Conservation (phyloP, 2,888 invertebrate species). For the Tetragonula carbonaria region DNA sequence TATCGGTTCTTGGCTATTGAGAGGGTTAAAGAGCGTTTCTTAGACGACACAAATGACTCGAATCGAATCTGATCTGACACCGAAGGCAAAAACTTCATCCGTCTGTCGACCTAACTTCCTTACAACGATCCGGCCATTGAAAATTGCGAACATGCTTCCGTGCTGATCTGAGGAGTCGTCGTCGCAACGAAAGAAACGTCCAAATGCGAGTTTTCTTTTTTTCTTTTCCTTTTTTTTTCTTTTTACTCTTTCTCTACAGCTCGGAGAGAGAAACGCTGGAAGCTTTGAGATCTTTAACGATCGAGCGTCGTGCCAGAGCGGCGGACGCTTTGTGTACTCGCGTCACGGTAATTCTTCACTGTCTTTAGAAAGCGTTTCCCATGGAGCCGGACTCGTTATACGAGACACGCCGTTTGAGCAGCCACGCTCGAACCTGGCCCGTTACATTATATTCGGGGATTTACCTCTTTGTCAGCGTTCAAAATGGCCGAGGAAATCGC, state of each 20-base stretch:
- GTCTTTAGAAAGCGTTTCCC: constrained; percentile 62
- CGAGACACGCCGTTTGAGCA: constrained; percentile 52
- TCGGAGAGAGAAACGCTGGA: neutral
- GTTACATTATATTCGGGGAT: constrained; percentile 72
- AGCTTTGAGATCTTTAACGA: constrained; percentile 44
- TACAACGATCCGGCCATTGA: neutral
- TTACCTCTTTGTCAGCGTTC: constrained; percentile 70
- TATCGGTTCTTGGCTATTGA: too few relatives aligned
- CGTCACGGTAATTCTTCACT: constrained; percentile 66
- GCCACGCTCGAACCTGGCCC: constrained; percentile 42
- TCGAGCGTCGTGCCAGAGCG: constrained; percentile 16
- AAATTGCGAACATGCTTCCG: neutral
- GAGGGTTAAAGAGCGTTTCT: neutral
- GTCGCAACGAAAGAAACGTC: neutral
- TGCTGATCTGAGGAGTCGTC: neutral
- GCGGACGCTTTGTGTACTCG: constrained; percentile 44
- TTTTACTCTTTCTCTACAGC: too few relatives aligned
- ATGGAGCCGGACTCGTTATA: constrained; percentile 60
- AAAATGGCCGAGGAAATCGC: constrained; percentile 57
- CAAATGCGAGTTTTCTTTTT: too few relatives aligned
- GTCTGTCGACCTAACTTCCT: neutral
- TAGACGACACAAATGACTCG: neutral
- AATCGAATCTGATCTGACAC: neutral
- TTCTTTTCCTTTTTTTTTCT: too few relatives aligned
- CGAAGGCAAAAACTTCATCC: neutral